Percentiles rank a stretch among this genome's conserved stretches.
Conservation (phyloP, 2,797 vertebrate species). For the Hyperoplus immaculatus region DNA sequence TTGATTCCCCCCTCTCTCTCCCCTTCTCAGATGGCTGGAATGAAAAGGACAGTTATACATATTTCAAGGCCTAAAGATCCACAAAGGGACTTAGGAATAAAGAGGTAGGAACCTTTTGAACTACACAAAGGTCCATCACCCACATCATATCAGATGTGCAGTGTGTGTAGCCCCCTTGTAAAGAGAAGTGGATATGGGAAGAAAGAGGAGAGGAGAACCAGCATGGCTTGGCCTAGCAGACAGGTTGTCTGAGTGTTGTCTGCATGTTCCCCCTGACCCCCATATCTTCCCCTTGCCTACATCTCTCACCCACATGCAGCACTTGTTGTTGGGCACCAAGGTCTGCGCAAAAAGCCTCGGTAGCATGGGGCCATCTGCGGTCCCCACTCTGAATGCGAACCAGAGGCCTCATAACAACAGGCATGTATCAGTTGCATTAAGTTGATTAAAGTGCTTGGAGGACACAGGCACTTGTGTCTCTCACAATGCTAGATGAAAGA, state of each 20-base stretch:
- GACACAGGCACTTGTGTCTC: constrained; percentile 88
- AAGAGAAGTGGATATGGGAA: constrained; percentile 81
- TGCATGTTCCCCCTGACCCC: constrained; percentile 78
- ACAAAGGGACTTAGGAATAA: constrained; percentile 98
- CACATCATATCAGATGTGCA: constrained; percentile 90
- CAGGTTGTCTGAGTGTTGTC: constrained; percentile 85
- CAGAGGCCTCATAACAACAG: constrained; percentile 86
- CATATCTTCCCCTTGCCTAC: constrained; percentile 66
- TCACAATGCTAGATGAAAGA: constrained; percentile 97
- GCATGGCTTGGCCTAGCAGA: constrained; percentile 81
- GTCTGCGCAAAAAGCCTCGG: constrained; percentile 86
- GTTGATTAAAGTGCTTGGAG: constrained; percentile 96
- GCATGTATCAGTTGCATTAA: constrained; percentile 91
- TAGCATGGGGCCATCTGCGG: constrained; percentile 86
- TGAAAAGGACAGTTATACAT: constrained; percentile 99
- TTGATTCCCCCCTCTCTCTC: constrained; percentile 88
- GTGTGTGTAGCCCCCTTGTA: constrained; percentile 91
- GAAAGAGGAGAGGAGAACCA: constrained; percentile 81
- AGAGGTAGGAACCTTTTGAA: constrained; percentile 98
- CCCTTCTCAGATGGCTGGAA: constrained; percentile 90
- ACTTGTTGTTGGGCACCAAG: constrained; percentile 79
- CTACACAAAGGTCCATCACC: constrained; percentile 97
- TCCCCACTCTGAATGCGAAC: constrained; percentile 91
- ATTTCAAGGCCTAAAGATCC: constrained; percentile 97
- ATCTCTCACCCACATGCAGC: constrained; percentile 68